Evolutionary conservation across 2,888 invertebrate species (phyloP).

Genomic region (Synergus japonicus): DNA sequence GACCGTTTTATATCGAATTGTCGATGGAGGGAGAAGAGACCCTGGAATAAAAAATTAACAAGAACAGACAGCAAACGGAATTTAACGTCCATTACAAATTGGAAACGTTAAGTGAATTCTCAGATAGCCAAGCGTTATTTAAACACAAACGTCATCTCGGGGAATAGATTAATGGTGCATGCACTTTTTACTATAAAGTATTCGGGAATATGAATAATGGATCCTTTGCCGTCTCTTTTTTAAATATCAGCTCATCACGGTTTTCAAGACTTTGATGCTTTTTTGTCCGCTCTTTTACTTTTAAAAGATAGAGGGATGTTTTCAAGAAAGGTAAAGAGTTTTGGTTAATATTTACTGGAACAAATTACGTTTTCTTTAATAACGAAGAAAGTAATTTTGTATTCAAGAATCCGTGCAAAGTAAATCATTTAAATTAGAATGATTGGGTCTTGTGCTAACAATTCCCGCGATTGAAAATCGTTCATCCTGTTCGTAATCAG

Average conservation of each 20-base stretch:
- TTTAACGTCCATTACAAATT: slow-evolving; percentile 9
- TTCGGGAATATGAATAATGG: slow-evolving; percentile 9
- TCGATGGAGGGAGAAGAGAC: background rate
- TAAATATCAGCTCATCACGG: slow-evolving; percentile 5
- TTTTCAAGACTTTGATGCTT: background rate
- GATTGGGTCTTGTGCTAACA: background rate
- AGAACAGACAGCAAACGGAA: background rate
- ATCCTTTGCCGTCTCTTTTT: slow-evolving; percentile 8
- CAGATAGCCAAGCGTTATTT: slow-evolving; percentile 1
- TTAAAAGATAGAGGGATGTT: background rate
- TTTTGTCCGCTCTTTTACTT: background rate
- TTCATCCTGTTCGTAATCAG: slow-evolving; percentile 45
- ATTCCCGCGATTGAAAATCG: slow-evolving; percentile 34
- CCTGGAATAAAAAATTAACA: background rate
- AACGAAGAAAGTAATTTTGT: background rate
- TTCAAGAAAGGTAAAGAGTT: background rate
- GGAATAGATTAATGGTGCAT: slow-evolving; percentile 7
- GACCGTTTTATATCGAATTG: slow-evolving; percentile 43
- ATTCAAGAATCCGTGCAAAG: background rate
- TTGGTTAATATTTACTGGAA: background rate
- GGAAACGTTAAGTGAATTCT: slow-evolving; percentile 1
- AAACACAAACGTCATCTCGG: background rate
- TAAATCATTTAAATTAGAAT: slow-evolving; percentile 4
- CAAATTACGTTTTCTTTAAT: background rate
- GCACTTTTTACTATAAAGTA: slow-evolving; percentile 4